Conservation (phyloP, 1,140 invertebrate genomes). For the Plodia interpunctella region DNA sequence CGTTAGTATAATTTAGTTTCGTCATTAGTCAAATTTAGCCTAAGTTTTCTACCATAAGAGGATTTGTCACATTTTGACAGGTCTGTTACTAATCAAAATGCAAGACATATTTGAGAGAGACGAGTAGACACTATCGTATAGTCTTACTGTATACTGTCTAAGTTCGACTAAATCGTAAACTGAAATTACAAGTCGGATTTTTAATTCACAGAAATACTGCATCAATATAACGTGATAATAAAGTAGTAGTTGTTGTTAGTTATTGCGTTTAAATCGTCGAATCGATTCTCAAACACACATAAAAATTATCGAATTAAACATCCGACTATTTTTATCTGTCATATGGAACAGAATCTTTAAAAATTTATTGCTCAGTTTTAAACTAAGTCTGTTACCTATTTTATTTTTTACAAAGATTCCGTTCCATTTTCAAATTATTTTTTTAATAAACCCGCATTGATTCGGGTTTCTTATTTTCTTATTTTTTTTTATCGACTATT, state of each 20-base stretch:
- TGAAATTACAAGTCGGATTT: neutral
- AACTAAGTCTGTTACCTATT: conserved; percentile 18
- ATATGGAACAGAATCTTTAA: conserved; percentile 33
- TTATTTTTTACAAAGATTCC: conserved; percentile 18
- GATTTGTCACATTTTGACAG: too few species aligned
- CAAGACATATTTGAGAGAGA: too few species aligned
- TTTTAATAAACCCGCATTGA: neutral
- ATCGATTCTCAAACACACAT: too few species aligned
- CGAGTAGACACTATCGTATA: too few species aligned
- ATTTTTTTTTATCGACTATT: conserved; percentile 2
- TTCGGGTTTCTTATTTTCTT: neutral
- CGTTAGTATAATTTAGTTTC: conserved; percentile 9
- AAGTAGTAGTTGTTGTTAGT: too few species aligned
- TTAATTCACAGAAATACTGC: neutral
- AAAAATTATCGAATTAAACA: neutral
- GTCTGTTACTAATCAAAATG: too few species aligned
- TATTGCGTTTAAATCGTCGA: too few species aligned
- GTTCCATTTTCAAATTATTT: conserved; percentile 26
- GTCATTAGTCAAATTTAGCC: neutral
- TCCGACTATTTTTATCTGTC: conserved; percentile 10
- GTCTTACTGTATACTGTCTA: neutral
- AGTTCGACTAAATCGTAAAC: neutral
- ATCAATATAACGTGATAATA: too few species aligned
- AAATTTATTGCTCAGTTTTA: conserved; percentile 26
- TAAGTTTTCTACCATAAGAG: too few species aligned